Percentiles rank a stretch among this genome's conserved stretches.
Evolutionary conservation across 1,140 invertebrate genomes (phyloP).

Genomic region (Brachionus rubens): DNA sequence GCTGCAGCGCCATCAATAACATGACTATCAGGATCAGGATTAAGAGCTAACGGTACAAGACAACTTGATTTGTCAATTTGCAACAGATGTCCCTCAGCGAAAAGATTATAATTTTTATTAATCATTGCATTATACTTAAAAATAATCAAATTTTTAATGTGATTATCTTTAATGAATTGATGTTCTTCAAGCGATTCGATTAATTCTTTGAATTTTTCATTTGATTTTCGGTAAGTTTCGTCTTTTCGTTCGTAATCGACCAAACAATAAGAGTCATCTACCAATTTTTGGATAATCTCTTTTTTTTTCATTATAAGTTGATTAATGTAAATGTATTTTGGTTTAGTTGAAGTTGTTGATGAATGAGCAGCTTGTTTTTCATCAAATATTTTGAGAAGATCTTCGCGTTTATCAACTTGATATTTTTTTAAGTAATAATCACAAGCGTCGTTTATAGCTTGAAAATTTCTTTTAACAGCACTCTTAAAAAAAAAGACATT

Average conservation of each 20-base stretch:
- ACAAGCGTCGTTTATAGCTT: not conserved
- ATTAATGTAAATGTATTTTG: constrained; percentile 41
- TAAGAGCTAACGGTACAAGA: constrained; percentile 19
- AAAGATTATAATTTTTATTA: constrained; percentile 29
- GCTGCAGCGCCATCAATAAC: constrained; percentile 40
- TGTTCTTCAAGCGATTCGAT: not conserved
- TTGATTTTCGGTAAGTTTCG: not conserved
- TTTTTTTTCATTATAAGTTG: constrained; percentile 8
- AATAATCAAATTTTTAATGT: constrained; percentile 40
- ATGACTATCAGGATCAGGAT: constrained; percentile 17
- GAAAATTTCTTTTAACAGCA: constrained; percentile 36
- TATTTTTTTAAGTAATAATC: constrained; percentile 42
- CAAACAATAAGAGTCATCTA: not conserved
- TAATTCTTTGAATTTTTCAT: not conserved
- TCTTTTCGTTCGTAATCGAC: not conserved
- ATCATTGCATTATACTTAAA: constrained; percentile 12
- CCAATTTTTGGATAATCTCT: constrained; percentile 9
- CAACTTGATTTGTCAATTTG: constrained; percentile 45
- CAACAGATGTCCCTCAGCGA: constrained; percentile 23
- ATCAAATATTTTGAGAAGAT: constrained; percentile 33
- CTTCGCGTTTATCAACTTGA: constrained; percentile 3
- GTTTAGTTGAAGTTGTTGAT: constrained; percentile 8
- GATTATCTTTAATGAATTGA: constrained; percentile 34
- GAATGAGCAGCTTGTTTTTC: not conserved
- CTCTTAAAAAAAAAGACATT: not conserved